These are phyloP conservation scores for Drosophila meridionalis DNA, from an alignment of 2,888 invertebrate genomes.

Conservation along the genomic window DNA sequence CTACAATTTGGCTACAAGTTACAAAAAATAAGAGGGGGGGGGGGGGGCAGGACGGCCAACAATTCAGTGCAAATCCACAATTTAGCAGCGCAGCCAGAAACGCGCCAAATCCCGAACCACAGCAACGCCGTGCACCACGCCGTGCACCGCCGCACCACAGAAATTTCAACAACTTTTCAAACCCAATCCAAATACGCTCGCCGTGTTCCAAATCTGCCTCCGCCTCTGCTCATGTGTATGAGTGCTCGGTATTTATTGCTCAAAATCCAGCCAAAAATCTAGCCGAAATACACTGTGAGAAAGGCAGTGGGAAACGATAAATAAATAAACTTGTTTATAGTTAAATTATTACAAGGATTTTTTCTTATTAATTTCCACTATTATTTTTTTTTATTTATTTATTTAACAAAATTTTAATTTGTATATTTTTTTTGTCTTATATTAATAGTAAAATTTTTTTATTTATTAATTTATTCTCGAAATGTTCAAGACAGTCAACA, in stretches of 20 bases:
- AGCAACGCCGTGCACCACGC: slow-evolving; percentile 9
- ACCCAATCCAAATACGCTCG: neutral
- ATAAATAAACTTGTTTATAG: too few relatives aligned
- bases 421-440: too few relatives aligned
- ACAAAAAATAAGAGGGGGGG: neutral
- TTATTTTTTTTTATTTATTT: too few relatives aligned
- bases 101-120: slow-evolving; percentile 43
- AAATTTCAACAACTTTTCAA: slow-evolving; percentile 42
- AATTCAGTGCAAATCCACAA: slow-evolving; percentile 51
- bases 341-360: too few relatives aligned
- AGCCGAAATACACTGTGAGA: neutral
- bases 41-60: slow-evolving; percentile 27
- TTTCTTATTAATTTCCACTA: too few relatives aligned
- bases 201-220: neutral
- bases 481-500: too few relatives aligned
- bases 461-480: too few relatives aligned
- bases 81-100: slow-evolving; percentile 51
- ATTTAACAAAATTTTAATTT: too few relatives aligned
- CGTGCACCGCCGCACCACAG: slow-evolving; percentile 29
- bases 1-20: slow-evolving; percentile 11
- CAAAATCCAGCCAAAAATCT: slow-evolving; percentile 5
- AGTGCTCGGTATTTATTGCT: slow-evolving; percentile 2
- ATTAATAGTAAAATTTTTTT: too few relatives aligned
- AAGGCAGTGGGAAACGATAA: too few relatives aligned
- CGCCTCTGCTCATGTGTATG: neutral